These are phyloP conservation scores for Corynorhinus townsendii DNA, from an alignment of 2,113 vertebrate genomes.

Conservation along the genomic window DNA sequence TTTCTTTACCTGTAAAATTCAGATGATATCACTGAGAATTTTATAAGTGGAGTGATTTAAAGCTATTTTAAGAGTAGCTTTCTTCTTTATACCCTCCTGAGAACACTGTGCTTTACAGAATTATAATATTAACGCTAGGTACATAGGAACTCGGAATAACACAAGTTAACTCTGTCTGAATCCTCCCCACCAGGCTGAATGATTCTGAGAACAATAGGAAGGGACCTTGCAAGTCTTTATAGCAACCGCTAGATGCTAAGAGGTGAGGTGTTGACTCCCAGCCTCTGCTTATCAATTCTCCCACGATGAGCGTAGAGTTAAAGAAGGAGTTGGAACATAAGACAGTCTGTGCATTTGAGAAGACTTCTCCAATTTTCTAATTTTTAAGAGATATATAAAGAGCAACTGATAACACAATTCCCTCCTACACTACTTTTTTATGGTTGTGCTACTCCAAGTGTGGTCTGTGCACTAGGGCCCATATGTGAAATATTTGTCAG, in stretches of 20 bases:
- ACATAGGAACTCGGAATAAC: not conserved
- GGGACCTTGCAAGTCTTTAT: not conserved
- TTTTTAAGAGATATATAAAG: not conserved
- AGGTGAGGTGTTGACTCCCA: not conserved
- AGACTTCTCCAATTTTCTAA: not conserved
- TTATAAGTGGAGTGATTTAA: not conserved
- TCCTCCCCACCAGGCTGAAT: not conserved
- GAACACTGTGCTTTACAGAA: not conserved
- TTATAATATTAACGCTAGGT: not conserved
- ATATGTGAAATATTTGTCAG: not conserved
- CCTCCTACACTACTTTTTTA: not conserved
- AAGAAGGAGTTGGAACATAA: not conserved
- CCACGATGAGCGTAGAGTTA: not conserved
- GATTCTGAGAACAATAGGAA: not conserved
- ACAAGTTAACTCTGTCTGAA: not conserved
- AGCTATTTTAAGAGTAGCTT: not conserved
- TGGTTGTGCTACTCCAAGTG: not conserved
- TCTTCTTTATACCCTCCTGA: not conserved
- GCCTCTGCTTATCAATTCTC: not conserved
- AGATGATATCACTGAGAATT: not conserved
- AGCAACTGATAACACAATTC: not conserved
- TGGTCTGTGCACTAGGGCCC: not conserved
- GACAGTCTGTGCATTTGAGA: not conserved
- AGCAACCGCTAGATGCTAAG: not conserved
- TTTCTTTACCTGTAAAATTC: slow-evolving; percentile 14